Conservation (phyloP, 2,888 invertebrate species). For the Tryphoninae sp. region DNA sequence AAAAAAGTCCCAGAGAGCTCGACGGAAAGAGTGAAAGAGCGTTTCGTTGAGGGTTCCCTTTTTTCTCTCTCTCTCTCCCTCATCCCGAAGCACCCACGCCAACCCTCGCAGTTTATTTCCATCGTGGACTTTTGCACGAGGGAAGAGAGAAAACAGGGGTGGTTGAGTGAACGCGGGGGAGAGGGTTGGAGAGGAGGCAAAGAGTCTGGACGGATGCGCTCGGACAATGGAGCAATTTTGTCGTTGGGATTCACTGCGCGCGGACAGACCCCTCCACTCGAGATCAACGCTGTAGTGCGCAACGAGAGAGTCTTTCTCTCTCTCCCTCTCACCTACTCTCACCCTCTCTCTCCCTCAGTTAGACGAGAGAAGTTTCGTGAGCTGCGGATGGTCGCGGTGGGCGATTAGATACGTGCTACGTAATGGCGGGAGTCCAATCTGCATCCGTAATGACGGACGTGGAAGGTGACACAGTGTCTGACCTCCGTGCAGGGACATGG, state of each 20-base stretch:
- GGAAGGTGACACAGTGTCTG: slow-evolving; percentile 77
- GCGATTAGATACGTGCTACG: slow-evolving; percentile 74
- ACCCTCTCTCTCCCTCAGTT: slow-evolving; percentile 33
- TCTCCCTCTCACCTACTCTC: background rate
- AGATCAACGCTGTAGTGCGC: background rate
- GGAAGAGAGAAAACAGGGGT: slow-evolving; percentile 7
- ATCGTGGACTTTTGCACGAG: slow-evolving; percentile 54
- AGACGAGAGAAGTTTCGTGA: slow-evolving; percentile 71
- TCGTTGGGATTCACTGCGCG: slow-evolving; percentile 57
- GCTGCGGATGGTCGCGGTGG: slow-evolving; percentile 61
- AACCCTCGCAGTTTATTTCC: slow-evolving; percentile 54
- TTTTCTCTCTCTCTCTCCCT: slow-evolving; percentile 17
- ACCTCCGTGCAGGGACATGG: slow-evolving; percentile 74
- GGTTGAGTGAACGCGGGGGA: slow-evolving; percentile 13
- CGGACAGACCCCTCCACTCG: background rate
- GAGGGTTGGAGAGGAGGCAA: background rate
- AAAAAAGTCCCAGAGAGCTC: slow-evolving; percentile 32
- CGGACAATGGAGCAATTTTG: slow-evolving; percentile 71
- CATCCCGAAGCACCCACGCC: background rate
- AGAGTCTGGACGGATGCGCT: slow-evolving; percentile 54
- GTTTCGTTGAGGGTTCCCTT: slow-evolving; percentile 40
- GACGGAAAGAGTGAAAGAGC: slow-evolving; percentile 39
- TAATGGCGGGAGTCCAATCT: slow-evolving; percentile 76
- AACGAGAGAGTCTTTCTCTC: background rate
- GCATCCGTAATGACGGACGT: slow-evolving; percentile 78